Evolutionary conservation across 2,797 vertebrate species (phyloP).

Genomic region (Mormyrops boulengeri): DNA sequence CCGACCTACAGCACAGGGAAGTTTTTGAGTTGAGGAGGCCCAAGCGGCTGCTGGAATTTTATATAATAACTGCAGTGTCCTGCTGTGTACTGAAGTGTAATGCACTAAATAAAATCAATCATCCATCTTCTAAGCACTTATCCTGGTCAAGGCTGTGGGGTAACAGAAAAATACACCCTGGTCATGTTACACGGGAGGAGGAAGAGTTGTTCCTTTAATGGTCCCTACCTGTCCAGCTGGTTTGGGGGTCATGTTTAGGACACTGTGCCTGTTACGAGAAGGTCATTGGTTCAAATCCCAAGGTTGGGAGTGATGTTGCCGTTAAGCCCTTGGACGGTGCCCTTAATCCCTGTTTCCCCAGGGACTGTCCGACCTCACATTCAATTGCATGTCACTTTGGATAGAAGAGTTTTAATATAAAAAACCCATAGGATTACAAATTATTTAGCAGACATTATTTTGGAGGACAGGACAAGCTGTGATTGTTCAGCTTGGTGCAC

Average conservation of each 20-base stretch:
- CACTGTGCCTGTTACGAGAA: not conserved
- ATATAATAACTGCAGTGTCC: not conserved
- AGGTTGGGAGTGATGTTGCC: not conserved
- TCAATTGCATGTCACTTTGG: not conserved
- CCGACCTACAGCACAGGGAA: too few species aligned
- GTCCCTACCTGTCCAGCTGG: not conserved
- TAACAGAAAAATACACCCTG: not conserved
- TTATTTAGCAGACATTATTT: constrained; percentile 1
- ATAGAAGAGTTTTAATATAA: not conserved
- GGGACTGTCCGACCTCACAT: not conserved
- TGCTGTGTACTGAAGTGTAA: not conserved
- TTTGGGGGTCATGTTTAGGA: not conserved
- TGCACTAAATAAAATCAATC: not conserved
- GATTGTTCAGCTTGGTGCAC: constrained; percentile 34
- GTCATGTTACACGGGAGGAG: not conserved
- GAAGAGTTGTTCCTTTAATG: not conserved
- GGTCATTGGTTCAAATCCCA: not conserved
- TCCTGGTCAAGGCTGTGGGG: not conserved
- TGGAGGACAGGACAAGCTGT: constrained; percentile 26
- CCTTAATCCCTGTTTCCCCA: not conserved
- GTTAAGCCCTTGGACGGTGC: not conserved
- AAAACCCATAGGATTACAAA: not conserved
- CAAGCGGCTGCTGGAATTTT: not conserved
- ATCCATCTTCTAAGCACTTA: not conserved
- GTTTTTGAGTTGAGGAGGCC: too few species aligned